phyloP scores from a whole-genome alignment of 2,113 vertebrate genomes.

The Arizona elegans region DNA sequence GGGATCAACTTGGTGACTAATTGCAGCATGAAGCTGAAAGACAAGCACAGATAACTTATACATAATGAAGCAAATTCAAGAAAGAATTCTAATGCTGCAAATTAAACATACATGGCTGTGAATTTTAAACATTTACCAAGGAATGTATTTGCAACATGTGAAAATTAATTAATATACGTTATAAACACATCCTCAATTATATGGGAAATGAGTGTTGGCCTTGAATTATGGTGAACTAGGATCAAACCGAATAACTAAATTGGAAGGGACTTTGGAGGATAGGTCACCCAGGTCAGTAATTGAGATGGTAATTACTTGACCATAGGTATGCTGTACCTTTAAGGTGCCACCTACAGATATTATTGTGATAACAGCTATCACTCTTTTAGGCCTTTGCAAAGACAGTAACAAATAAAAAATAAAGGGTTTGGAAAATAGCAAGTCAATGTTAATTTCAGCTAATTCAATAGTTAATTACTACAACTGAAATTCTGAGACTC shows the following conservation, averaged over 20 bases:
- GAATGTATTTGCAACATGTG: background rate
- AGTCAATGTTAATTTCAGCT: background rate
- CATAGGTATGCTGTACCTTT: background rate
- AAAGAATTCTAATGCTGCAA: background rate
- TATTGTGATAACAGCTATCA: background rate
- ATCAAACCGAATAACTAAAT: background rate
- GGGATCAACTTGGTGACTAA: slow-evolving; percentile 94
- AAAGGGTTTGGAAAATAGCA: background rate
- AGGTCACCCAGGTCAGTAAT: background rate
- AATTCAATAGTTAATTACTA: background rate
- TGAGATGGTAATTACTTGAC: background rate
- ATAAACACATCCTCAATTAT: background rate
- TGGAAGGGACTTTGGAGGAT: background rate
- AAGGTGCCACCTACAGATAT: background rate
- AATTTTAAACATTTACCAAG: background rate
- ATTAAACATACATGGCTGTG: background rate
- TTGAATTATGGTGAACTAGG: background rate
- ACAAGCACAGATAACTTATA: slow-evolving; percentile 7
- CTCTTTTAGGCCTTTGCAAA: background rate
- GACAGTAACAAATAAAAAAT: too few relatives aligned
- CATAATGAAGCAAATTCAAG: background rate
- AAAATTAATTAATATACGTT: background rate
- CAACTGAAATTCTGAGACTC: background rate
- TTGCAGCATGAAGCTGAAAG: slow-evolving; percentile 89
- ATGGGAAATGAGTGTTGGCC: background rate